phyloP scores from a whole-genome alignment of 1,140 invertebrate species.

The Drosophila hydei region DNA sequence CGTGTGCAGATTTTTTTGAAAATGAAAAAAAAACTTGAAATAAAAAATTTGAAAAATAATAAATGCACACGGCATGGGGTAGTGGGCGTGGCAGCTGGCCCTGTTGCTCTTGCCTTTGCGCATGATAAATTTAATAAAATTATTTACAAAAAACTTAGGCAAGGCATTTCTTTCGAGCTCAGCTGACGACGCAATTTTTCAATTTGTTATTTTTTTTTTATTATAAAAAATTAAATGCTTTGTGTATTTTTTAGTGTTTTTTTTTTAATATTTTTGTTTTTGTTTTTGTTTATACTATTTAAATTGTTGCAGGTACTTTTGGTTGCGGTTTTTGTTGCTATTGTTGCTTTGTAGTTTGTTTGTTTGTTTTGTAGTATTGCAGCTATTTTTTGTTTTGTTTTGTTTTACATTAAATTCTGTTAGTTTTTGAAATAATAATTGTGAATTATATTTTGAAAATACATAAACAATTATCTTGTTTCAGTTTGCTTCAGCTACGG shows the following conservation, averaged over 20 bases:
- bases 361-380: conserved; percentile 50
- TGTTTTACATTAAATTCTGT: conserved; percentile 18
- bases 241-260: conserved; percentile 25
- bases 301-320: conserved; percentile 83
- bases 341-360: conserved; percentile 75
- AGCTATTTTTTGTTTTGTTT: conserved; percentile 51
- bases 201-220: background rate
- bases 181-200: conserved; percentile 13
- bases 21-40: conserved; percentile 14
- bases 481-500: conserved; percentile 40
- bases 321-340: conserved; percentile 83
- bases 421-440: conserved; percentile 18
- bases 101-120: conserved; percentile 36
- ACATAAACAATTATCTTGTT: conserved; percentile 62
- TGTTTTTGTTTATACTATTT: conserved; percentile 68
- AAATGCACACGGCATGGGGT: background rate
- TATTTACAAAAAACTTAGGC: conserved; percentile 74
- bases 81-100: conserved; percentile 30
- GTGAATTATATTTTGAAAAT: conserved; percentile 42
- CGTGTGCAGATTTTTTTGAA: conserved; percentile 34
- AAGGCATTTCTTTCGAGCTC: conserved; percentile 11
- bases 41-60: conserved; percentile 27
- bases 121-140: conserved; percentile 81
- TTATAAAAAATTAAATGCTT: conserved; percentile 18
- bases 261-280: conserved; percentile 62